Conservation (phyloP, 2,888 invertebrate genomes). For the Clostera curtula region DNA sequence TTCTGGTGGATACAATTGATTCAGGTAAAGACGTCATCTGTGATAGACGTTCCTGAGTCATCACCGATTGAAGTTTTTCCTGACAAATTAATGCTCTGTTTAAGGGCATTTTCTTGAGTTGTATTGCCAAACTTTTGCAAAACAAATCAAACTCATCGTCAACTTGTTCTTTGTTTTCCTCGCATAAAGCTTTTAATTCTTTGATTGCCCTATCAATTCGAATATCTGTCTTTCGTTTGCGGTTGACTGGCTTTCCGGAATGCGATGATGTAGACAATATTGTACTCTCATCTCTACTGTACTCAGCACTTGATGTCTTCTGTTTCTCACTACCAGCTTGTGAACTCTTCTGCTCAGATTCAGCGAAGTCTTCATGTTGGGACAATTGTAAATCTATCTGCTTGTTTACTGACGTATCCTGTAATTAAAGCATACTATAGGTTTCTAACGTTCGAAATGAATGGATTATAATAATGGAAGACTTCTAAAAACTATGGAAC, state of each 20-base stretch:
- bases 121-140: conserved; percentile 18
- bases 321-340: too few relatives aligned
- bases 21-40: too few relatives aligned
- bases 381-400: too few relatives aligned
- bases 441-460: conserved; percentile 6
- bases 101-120: conserved; percentile 16
- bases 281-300: too few relatives aligned
- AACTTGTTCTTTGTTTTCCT: conserved; percentile 6
- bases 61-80: too few relatives aligned
- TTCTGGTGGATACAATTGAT: too few relatives aligned
- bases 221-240: conserved; percentile 5
- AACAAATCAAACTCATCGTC: conserved; percentile 18
- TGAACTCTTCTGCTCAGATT: conserved; percentile 7
- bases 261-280: too few relatives aligned
- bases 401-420: conserved; percentile 6
- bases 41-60: too few relatives aligned
- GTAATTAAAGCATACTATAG: conserved; percentile 9
- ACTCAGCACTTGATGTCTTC: too few relatives aligned
- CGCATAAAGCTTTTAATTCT: conserved; percentile 8
- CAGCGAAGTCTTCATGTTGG: conserved; percentile 8
- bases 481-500: conserved; percentile 13
- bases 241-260: too few relatives aligned
- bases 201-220: conserved; percentile 12
- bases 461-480: conserved; percentile 10
- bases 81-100: conserved; percentile 14